A percentile compares a stretch with the other conserved stretches of the same genome.
Conservation (phyloP, 2,797 vertebrate species). For the Salmo trutta region DNA sequence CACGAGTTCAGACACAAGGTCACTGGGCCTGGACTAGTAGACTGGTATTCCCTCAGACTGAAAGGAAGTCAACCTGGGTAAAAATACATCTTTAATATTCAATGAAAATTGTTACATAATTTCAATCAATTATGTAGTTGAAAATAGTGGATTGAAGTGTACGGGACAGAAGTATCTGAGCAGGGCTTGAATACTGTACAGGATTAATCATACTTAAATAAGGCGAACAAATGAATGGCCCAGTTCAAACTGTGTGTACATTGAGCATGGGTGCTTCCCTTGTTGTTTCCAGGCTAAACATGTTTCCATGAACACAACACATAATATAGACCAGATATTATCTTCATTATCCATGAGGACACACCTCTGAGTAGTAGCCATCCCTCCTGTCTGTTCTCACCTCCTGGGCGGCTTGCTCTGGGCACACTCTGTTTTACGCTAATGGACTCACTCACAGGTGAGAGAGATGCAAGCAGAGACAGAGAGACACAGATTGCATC, state of each 20-base stretch:
- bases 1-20: too few species aligned
- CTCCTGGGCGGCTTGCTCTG: background rate
- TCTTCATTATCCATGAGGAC: slow-evolving; percentile 24
- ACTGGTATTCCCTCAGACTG: too few species aligned
- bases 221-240: background rate
- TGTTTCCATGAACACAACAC: slow-evolving; percentile 29
- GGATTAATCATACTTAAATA: background rate
- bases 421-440: background rate
- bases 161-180: background rate
- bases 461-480: background rate
- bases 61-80: too few species aligned
- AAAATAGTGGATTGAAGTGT: background rate
- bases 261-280: slow-evolving; percentile 34
- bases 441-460: background rate
- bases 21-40: too few species aligned
- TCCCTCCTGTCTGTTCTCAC: background rate
- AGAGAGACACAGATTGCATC: background rate
- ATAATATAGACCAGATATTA: background rate
- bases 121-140: too few species aligned
- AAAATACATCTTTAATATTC: too few species aligned
- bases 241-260: background rate
- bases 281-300: slow-evolving; percentile 29
- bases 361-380: background rate
- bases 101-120: too few species aligned
- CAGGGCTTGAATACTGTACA: background rate